Evolutionary conservation across 2,113 vertebrate species (phyloP).

Genomic region (Gymnarchus niloticus): DNA sequence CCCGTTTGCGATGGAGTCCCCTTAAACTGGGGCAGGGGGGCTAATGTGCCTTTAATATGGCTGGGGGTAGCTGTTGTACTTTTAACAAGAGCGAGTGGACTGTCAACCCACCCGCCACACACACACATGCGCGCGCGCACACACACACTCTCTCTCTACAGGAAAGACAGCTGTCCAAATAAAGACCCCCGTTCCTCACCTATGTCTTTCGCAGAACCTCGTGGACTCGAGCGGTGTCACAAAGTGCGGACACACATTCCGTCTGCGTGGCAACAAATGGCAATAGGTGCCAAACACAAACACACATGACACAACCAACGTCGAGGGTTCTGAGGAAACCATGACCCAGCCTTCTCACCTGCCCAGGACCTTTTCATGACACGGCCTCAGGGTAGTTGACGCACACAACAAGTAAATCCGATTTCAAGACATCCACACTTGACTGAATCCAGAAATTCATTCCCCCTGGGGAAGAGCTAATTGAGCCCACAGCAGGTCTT

Average conservation of each 20-base stretch:
- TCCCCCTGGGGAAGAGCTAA: background rate
- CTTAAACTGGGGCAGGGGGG: background rate
- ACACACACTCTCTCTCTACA: slow-evolving; percentile 33
- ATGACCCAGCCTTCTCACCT: background rate
- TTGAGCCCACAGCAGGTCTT: background rate
- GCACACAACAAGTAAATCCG: background rate
- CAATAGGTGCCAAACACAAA: background rate
- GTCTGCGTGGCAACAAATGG: slow-evolving; percentile 7
- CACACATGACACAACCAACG: background rate
- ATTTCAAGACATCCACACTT: background rate
- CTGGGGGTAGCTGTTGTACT: no score
- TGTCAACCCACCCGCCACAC: background rate
- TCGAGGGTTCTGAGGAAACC: background rate
- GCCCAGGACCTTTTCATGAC: background rate
- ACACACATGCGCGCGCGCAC: slow-evolving; percentile 52
- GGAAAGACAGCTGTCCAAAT: slow-evolving; percentile 68
- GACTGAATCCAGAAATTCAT: background rate
- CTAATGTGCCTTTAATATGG: background rate
- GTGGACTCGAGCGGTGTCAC: slow-evolving; percentile 40
- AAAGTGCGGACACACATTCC: slow-evolving; percentile 47
- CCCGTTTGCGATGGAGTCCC: background rate
- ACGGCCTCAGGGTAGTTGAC: background rate
- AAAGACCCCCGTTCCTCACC: slow-evolving; percentile 58
- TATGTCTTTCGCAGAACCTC: slow-evolving; percentile 48
- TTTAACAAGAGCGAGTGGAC: background rate